Percentiles rank a stretch among this genome's conserved stretches.
These are phyloP conservation scores for Adelognathus sp. DNA, from an alignment of 2,888 invertebrate species.

Conservation along the genomic window DNA sequence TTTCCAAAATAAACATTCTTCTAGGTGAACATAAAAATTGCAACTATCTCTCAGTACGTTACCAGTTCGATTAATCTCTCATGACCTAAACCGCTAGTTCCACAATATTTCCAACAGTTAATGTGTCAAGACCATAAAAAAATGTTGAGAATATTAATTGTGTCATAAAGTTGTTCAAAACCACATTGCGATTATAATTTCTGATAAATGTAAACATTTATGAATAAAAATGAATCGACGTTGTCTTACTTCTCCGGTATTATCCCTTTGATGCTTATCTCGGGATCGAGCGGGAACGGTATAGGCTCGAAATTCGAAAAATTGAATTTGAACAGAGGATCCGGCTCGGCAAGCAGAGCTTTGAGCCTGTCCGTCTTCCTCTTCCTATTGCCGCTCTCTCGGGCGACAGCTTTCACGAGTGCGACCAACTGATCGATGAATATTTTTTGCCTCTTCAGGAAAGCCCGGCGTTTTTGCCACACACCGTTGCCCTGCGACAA, in stretches of 20 bases:
- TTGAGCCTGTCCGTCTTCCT: conserved; percentile 96
- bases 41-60: no score
- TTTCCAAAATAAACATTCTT: no score
- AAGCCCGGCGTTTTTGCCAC: conserved; percentile 88
- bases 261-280: conserved; percentile 93
- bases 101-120: no score
- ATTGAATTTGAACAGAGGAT: conserved; percentile 90
- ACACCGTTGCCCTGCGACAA: conserved; percentile 87
- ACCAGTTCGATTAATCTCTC: no score
- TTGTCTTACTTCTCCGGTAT: conserved; percentile 88
- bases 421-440: conserved; percentile 96
- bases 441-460: conserved; percentile 92
- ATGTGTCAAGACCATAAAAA: no score
- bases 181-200: no score
- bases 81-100: no score
- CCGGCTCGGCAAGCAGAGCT: conserved; percentile 90
- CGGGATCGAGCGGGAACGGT: conserved; percentile 97
- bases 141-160: no score
- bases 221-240: neutral
- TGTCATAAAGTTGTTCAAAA: no score
- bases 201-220: no score
- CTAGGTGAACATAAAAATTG: no score
- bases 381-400: conserved; percentile 95
- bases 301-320: conserved; percentile 95
- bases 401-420: conserved; percentile 92